These are phyloP conservation scores for Prinia subflava DNA, from an alignment of 2,113 vertebrate species.

Conservation along the genomic window DNA sequence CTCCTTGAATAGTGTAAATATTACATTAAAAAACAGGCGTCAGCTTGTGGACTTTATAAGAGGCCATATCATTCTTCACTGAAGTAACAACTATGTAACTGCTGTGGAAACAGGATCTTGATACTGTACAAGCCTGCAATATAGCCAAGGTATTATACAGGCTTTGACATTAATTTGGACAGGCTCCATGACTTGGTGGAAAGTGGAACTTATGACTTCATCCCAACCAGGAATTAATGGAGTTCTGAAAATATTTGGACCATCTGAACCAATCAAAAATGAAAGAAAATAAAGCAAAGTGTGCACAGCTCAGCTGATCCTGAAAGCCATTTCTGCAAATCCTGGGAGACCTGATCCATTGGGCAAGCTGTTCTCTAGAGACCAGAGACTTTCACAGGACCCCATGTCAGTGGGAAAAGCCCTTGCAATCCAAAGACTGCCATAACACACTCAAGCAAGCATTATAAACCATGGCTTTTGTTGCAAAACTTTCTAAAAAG, in stretches of 20 bases:
- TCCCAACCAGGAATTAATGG: conserved; percentile 21
- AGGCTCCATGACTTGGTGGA: conserved; percentile 21
- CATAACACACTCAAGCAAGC: not conserved
- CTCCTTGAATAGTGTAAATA: conserved; percentile 61
- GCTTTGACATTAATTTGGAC: conserved; percentile 55
- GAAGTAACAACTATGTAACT: conserved; percentile 53
- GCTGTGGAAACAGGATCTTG: conserved; percentile 56
- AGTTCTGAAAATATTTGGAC: conserved; percentile 36
- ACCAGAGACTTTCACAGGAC: not conserved
- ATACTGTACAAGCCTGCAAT: conserved; percentile 39
- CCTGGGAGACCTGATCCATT: not conserved
- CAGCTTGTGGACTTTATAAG: conserved; percentile 54
- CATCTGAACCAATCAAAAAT: conserved; percentile 36
- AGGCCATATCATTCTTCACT: conserved; percentile 51
- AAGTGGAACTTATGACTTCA: conserved; percentile 50
- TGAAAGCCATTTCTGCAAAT: not conserved
- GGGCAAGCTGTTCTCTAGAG: not conserved
- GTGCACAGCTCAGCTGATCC: not conserved
- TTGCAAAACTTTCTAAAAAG: not conserved
- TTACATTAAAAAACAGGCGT: conserved; percentile 59
- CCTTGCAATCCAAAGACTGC: not conserved
- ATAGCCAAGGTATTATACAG: conserved; percentile 46
- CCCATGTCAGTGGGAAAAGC: not conserved
- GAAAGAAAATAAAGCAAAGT: conserved; percentile 2
- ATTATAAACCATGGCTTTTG: not conserved